Conservation (phyloP, 92 coral and sea anemone species). For the Epizoanthus rinbou region DNA sequence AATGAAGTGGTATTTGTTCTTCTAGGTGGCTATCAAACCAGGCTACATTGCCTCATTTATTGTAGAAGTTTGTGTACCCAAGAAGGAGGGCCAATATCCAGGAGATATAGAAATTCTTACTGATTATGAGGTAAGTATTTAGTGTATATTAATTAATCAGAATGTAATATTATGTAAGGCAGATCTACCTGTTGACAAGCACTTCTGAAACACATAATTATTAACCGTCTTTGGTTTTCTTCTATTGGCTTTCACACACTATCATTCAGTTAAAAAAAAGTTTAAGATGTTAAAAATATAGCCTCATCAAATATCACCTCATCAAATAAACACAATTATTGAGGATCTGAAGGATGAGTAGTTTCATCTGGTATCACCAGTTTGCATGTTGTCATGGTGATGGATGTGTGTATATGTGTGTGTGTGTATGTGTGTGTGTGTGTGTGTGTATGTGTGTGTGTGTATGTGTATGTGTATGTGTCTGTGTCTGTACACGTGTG, state of each 20-base stretch:
- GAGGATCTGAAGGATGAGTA: no score
- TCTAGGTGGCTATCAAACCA: slow-evolving; percentile 75
- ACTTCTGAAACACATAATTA: no score
- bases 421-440: not conserved
- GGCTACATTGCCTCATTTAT: slow-evolving; percentile 65
- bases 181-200: not conserved
- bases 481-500: not conserved
- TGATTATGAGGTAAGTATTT: slow-evolving; percentile 77
- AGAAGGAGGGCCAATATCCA: slow-evolving; percentile 75
- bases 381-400: no score
- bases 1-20: not conserved
- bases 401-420: not conserved
- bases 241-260: no score
- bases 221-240: no score
- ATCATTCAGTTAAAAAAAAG: no score
- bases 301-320: no score
- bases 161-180: no score
- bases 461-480: not conserved
- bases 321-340: no score
- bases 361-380: not conserved
- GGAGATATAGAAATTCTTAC: slow-evolving; percentile 83
- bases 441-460: not conserved
- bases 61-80: slow-evolving; percentile 80
- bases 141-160: not conserved
- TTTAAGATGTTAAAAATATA: no score